Evolutionary conservation across 2,888 invertebrate genomes (phyloP), one percentile per base, ranked within the genome.

Genomic region (Dinocampus coccinellae): DNA sequence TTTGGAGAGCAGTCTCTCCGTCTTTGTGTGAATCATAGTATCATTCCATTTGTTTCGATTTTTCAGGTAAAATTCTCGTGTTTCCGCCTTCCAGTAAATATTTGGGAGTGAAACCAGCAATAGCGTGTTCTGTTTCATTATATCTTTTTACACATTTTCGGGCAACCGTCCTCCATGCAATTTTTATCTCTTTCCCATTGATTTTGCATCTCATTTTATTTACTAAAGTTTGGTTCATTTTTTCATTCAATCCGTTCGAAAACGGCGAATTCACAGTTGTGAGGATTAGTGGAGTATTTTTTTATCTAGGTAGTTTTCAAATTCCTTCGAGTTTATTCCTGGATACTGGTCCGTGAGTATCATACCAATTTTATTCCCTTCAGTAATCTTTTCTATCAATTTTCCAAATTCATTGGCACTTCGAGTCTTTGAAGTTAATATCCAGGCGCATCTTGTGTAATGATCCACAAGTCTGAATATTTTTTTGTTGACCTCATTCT

Each of bases 151-250:
- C 74, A 73, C 80, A 79, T 55, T 78, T 73, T 24, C 75, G 69
- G 20, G 80, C 80, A 70, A 81, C 74, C 3, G 73, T 79, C 66
- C 79, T 77, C 80, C 81, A 80, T 13, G 80, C 77, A 16, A 26
- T 53, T 71, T 76, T 76, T 7, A 4, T 29, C 34, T 76, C 58
- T 57, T 57, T 68, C 61, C 78, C 76, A 65, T 80, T 82, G 57
- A 79, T 78, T 72, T 66, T 75, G 68, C 80, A 81, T 74, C 79
- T 75, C 16, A 82, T 79, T 68, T 78, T 77, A 74, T 70, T n/a
- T n/a, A n/a, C n/a, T n/a, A n/a, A n/a, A n/a, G n/a, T n/a, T n/a
- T n/a, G n/a, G n/a, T n/a, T n/a, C 3, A 83, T 53, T 42, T 65
- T 65, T 9, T 65, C 70, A 16, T 70, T 65, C n/a, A 70, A 34